Evolutionary conservation across 2,113 vertebrate species (phyloP), one percentile per base, ranked within the genome.

Genomic region (Noctilio leporinus): DNA sequence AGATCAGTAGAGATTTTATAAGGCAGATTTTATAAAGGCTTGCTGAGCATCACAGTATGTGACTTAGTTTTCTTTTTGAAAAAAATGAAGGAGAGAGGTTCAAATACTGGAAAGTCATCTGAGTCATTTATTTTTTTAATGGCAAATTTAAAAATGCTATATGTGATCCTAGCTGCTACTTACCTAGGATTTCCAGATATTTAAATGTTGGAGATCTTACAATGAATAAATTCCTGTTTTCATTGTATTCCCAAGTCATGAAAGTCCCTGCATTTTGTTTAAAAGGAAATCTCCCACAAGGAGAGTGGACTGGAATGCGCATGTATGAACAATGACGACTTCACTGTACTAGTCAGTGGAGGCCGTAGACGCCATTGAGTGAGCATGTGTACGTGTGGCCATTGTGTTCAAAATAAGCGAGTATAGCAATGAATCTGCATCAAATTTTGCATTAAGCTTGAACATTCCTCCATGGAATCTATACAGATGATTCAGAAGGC

Each of bases 31-130:
- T n/a, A n/a, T 4, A 22, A 83, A 95, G 51, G 62, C 55, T 78
- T 73, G 85, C 4, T 73, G 65, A 92, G 40, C 69, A 15, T 72
- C 47, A 9, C 51, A 3, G 49, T 24, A 51, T 47, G 40, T 83
- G 65, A 82, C 82, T 97, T 20, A 75, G 2, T 86, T 93, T 94
- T 93, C 80, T 94, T 76, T 83, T 83, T 62, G 80, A 69, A 75
- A 78, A 78, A 94, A 95, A 35, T 91, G 49, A 62, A 90, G 81
- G 38, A 57, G 49, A 69, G 53, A 89, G 76, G 24, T 51, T 80
- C 57, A 87, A 91, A 96, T 40, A 4, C 1, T 57, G 69, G 65
- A 55, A 96, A 95, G 78, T 80, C 87, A 65, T 57, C 45, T 73
- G 49, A 43, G 49, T 81, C 30, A 14, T 96, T 88, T 78, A 26